Percentiles rank a stretch among this genome's conserved stretches.
Evolutionary conservation across 2,113 vertebrate species (phyloP).

Genomic region (Platycercus adscitus): DNA sequence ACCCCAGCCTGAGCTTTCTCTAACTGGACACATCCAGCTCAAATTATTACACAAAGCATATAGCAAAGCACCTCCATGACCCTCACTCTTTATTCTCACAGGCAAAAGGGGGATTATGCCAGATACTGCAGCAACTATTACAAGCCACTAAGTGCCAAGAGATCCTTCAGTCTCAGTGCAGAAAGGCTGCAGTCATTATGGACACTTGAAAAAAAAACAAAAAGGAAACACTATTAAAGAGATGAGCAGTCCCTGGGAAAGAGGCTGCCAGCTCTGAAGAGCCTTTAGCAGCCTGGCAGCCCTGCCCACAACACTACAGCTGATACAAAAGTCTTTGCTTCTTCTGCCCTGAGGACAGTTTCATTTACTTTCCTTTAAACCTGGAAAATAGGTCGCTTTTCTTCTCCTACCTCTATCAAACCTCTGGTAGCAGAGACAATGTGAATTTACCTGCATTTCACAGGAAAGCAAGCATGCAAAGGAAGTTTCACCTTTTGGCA

Average conservation of each 20-base stretch:
- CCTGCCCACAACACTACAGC: conserved; percentile 16
- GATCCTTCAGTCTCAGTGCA: not conserved
- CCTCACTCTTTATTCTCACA: not conserved
- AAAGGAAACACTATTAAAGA: not conserved
- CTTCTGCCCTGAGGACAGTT: conserved; percentile 17
- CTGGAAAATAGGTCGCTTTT: conserved; percentile 31
- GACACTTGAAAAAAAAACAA: not conserved
- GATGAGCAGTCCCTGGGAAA: conserved; percentile 23
- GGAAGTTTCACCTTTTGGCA: not conserved
- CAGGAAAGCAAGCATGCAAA: not conserved
- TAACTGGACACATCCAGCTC: not conserved
- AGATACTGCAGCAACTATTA: not conserved
- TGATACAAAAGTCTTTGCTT: conserved; percentile 9
- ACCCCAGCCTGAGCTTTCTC: not conserved
- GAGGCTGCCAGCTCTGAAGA: conserved; percentile 7
- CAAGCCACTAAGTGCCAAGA: not conserved
- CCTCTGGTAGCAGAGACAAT: not conserved
- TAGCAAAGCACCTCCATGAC: not conserved
- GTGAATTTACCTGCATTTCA: not conserved
- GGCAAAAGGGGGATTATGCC: not conserved
- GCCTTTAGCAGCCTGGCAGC: conserved; percentile 13
- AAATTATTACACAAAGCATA: not conserved
- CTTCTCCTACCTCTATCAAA: not conserved
- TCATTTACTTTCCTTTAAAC: conserved; percentile 52
- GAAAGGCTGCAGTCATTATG: not conserved